Evolutionary conservation across 2,888 invertebrate species (phyloP), one percentile per base, ranked within the genome.

Genomic region (Caradrina clavipalpis): DNA sequence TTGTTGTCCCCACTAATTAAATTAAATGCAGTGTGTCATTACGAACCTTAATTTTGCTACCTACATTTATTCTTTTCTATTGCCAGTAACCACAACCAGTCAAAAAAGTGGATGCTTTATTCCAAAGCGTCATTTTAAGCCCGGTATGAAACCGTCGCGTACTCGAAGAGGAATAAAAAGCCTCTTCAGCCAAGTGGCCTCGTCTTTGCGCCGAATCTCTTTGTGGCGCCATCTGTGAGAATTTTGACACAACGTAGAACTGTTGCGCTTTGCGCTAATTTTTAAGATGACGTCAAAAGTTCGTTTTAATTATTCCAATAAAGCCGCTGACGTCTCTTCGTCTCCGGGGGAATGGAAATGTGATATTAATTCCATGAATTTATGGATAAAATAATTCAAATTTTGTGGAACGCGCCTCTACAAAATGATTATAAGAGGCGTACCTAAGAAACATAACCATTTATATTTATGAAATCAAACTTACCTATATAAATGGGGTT

Each of bases 161-260:
- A 84, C 83, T 82, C 71, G 72, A 82, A 81, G 78, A 77, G 78
- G 80, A 85, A 86, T 87, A 85, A 88, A 88, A 86, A 85, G 66
- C 70, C 80, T 81, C 83, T 86, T 81, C 81, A 78, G 77, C 66
- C 84, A 89, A 89, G 88, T 88, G 84, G 81, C 79, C 75, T 69
- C 50, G 81, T 78, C 78, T 84, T 83, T 80, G 77, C 71, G 69
- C 69, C 73, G 60, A 80, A 78, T 82, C 74, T 78, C 78, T 82
- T 83, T 69, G 76, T 61, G 54, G 61, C 54, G 35, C 35, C 51
- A 47, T 53, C 58, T 76, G 51, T 45, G 26, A 58, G 31, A 45
- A 54, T 56, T 69, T 75, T 64, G 76, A 69, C 26, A 60, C 45
- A 69, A 77, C 57, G 19, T 8, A 39, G 10, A 56, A 57, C 58